Evolutionary conservation across 2,797 vertebrate genomes (phyloP), one percentile per base, ranked within the genome.

Genomic region (Acanthiza pusilla): DNA sequence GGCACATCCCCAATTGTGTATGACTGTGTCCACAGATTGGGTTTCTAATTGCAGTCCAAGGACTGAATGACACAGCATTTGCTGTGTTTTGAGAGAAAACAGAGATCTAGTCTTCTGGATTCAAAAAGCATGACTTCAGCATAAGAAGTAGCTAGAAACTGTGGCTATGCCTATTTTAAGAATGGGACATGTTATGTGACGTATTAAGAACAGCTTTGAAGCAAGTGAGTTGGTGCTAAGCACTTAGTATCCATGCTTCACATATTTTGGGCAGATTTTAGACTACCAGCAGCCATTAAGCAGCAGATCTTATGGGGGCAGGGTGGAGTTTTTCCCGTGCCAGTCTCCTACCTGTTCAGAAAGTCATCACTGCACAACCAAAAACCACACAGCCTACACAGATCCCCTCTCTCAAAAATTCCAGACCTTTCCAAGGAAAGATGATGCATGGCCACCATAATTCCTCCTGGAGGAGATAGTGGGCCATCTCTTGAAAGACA

Each of bases 331-430:
- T 50, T 55, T 22, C 43, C 11, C 29, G 27, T 25, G 19, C 16
- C 42, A 25, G 16, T 43, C 32, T 42, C 12, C 25, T 40, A 40
- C 30, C 36, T 32, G 16, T 38, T 50, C 32, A 70, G 16, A 32
- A 70, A 82, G 11, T 50, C 32, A 13, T 36, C 27, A 21, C 11
- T 22, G 27, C 0, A 0, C 27, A 57, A n/a, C 13, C 0, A 0
- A 50, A 82, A 43, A 16, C 11, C 30, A 47, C 6, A 27, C 71
- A 62, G 9, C 22, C 40, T 36, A 48, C 17, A 13, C 26, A 55
- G 27, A 75, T 16, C 11, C 27, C 9, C 11, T 55, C 40, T 67
- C 55, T 36, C 27, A 68, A 27, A 18, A 4, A 7, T 53, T 74
- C 27, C 47, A 67, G 30, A 34, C 19, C 19, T 68, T 36, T 68